phyloP scores from a whole-genome alignment of 2,888 invertebrate genomes.

The Pachydiplax longipennis region DNA sequence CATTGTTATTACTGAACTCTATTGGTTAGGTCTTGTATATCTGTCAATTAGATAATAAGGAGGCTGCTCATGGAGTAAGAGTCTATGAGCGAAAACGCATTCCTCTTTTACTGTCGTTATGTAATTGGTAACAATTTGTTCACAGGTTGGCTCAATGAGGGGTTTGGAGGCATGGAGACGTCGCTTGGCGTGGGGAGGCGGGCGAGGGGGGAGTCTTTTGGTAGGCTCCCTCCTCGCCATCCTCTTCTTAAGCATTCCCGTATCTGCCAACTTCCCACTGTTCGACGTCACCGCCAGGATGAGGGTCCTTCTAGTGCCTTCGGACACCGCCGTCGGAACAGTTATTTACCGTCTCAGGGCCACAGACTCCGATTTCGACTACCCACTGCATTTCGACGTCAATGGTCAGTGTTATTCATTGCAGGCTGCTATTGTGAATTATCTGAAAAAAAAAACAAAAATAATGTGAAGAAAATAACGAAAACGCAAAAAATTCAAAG shows the following conservation, averaged over 20 bases:
- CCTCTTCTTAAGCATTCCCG: neutral
- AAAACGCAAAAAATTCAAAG: too few species aligned
- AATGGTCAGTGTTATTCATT: slow-evolving; percentile 63
- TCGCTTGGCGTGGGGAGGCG: neutral
- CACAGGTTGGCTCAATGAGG: neutral
- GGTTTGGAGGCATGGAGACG: neutral
- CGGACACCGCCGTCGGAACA: slow-evolving; percentile 82
- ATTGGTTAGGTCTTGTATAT: too few species aligned
- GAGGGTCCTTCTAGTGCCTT: slow-evolving; percentile 81
- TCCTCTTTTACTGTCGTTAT: too few species aligned
- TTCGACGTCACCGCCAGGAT: slow-evolving; percentile 86
- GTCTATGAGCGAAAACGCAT: too few species aligned
- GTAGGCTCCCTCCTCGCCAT: neutral
- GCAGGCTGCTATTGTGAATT: neutral
- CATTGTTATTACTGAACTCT: too few species aligned
- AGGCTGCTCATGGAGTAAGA: too few species aligned
- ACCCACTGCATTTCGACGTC: slow-evolving; percentile 82
- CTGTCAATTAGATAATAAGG: too few species aligned
- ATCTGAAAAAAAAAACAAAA: too few species aligned
- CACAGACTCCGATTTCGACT: slow-evolving; percentile 86
- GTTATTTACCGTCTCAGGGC: slow-evolving; percentile 88
- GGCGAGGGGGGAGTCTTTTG: neutral
- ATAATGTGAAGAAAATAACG: too few species aligned
- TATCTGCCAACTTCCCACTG: slow-evolving; percentile 71
- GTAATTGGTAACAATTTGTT: too few species aligned